phyloP scores from a whole-genome alignment of 2,797 vertebrate species.

The Scyliorhinus canicula region DNA sequence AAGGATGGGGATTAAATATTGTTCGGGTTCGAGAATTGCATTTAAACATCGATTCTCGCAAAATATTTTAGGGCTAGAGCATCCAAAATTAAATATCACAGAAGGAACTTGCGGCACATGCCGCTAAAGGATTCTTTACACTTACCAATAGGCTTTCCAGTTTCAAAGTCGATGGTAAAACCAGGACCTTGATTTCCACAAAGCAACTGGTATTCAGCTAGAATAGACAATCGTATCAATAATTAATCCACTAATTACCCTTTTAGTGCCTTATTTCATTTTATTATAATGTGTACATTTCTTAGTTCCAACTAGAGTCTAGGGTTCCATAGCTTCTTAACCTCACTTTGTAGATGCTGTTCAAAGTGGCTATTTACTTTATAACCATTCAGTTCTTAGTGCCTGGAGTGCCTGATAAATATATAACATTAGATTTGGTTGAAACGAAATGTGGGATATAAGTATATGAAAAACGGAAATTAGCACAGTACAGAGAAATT shows the following conservation, averaged over 20 bases:
- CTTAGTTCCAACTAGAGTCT: not conserved
- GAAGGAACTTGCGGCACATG: not conserved
- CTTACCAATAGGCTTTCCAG: slow-evolving; percentile 73
- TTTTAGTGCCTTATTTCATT: not conserved
- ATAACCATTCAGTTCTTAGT: not conserved
- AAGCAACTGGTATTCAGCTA: slow-evolving; percentile 66
- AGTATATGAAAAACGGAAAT: not conserved
- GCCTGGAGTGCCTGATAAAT: not conserved
- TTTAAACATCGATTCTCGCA: not conserved
- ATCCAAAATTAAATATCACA: not conserved
- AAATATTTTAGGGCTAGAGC: not conserved
- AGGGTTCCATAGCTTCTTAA: not conserved
- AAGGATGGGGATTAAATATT: not conserved
- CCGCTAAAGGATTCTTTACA: slow-evolving; percentile 26
- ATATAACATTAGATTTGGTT: not conserved
- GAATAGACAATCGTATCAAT: slow-evolving; percentile 42
- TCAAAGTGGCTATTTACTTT: not conserved
- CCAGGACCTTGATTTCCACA: slow-evolving; percentile 71
- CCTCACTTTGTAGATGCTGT: not conserved
- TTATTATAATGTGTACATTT: not conserved
- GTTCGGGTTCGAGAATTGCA: not conserved
- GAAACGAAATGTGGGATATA: not conserved
- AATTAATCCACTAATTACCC: not conserved
- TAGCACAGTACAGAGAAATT: not conserved
- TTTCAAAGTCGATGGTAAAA: slow-evolving; percentile 73